These are phyloP conservation scores for Plumapathes pennacea DNA, from an alignment of 92 coral and sea anemone genomes.

Conservation along the genomic window DNA sequence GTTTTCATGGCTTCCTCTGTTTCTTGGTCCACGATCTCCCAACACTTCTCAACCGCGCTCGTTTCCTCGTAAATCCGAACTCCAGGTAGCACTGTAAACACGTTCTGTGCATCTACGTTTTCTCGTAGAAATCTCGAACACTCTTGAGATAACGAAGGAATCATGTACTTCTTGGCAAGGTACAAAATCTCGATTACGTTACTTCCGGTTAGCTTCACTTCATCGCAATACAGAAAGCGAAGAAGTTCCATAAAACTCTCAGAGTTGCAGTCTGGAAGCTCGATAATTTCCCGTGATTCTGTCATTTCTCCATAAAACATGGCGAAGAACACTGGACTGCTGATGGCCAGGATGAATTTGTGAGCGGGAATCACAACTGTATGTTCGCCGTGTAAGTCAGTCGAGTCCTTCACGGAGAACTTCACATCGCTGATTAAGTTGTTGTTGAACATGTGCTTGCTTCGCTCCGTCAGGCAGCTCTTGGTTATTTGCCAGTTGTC, in stretches of 20 bases:
- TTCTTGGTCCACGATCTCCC: conserved; percentile 66
- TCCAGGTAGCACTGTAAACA: conserved; percentile 57
- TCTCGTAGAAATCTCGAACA: conserved; percentile 57
- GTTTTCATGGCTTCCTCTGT: conserved; percentile 48
- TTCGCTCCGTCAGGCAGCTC: no score
- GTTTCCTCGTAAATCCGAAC: conserved; percentile 60
- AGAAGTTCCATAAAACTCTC: conserved; percentile 69
- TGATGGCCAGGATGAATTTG: conserved; percentile 65
- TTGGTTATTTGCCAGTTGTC: no score
- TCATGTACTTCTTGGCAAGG: conserved; percentile 73
- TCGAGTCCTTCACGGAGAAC: conserved; percentile 29
- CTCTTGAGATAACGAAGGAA: conserved; percentile 57
- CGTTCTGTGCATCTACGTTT: conserved; percentile 55
- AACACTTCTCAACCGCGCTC: conserved; percentile 56
- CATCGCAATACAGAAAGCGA: conserved; percentile 66
- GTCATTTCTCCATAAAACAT: conserved; percentile 64
- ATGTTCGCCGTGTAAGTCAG: background rate
- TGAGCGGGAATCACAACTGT: conserved; percentile 66
- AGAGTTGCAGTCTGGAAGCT: conserved; percentile 71
- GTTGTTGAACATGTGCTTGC: conserved; percentile 54
- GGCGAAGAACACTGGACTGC: conserved; percentile 82
- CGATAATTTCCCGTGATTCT: conserved; percentile 34
- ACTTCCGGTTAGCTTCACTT: conserved; percentile 54
- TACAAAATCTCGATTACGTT: conserved; percentile 55
- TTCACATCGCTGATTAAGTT: conserved; percentile 45